Conservation (phyloP, 2,113 vertebrate species). For the Aldabrachelys gigantea region DNA sequence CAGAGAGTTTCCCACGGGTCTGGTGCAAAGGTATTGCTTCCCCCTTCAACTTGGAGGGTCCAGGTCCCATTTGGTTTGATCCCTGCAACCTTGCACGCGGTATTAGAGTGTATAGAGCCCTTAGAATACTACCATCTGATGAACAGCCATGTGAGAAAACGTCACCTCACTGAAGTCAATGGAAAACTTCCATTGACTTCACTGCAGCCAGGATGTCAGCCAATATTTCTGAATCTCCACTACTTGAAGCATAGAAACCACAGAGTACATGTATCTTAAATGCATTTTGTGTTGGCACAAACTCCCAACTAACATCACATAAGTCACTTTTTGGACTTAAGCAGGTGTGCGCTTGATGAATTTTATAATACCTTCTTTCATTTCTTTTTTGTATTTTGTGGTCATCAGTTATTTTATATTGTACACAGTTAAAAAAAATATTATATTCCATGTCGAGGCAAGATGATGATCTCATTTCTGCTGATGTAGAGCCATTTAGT, state of each 20-base stretch:
- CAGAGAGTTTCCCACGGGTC: background rate
- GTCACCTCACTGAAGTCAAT: background rate
- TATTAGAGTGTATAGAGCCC: background rate
- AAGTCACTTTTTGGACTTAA: slow-evolving; percentile 1
- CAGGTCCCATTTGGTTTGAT: background rate
- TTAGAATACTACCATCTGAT: background rate
- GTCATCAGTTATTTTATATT: background rate
- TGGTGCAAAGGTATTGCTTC: background rate
- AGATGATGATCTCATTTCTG: background rate
- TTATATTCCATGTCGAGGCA: background rate
- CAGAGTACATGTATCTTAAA: background rate
- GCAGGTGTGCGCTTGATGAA: background rate
- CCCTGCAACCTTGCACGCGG: background rate
- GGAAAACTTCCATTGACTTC: background rate
- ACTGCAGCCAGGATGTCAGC: background rate
- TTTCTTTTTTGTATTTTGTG: background rate
- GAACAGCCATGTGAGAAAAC: background rate
- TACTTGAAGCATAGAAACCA: background rate
- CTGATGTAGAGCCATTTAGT: background rate
- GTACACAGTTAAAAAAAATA: background rate
- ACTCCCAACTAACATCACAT: background rate
- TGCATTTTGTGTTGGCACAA: background rate
- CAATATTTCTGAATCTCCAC: background rate
- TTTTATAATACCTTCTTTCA: background rate
- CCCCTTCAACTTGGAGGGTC: background rate